Evolutionary conservation across 2,888 invertebrate species (phyloP), one percentile per base, ranked within the genome.

Genomic region (Callyntrura sp.): DNA sequence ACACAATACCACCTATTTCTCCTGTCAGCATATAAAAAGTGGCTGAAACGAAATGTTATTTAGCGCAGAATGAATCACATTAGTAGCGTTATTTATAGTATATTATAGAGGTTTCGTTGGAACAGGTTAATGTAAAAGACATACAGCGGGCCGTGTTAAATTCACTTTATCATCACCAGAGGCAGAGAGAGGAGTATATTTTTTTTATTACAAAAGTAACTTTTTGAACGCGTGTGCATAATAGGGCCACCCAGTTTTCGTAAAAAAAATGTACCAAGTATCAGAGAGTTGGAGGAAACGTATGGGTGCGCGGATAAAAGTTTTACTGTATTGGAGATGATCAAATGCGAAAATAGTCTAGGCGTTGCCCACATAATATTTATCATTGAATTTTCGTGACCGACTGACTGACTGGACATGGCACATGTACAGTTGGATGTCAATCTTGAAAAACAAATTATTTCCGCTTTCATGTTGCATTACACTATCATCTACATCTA

Each of bases 361-460:
- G 86, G 86, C 86, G 86, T 86, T 86, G 86, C 78, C 86, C 86
- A 23, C 76, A 48, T 86, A 48, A 65, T 86, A 86, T 86, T 65
- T 76, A 76, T 76, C 73, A 76, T 76, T 76, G 48, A 45, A 76
- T 48, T 76, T 76, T 76, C 73, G 51, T 45, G 70, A 45, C 70
- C 17, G 70, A 45, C 45, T 76, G 48, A 76, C 11, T 23, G 73
- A 51, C 45, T 76, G 73, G 73, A 76, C 73, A 76, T 76, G 73
- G 48, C 73, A 76, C 23, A 51, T 48, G 73, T 76, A 76, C 51
- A 76, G 73, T 23, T 20, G 73, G 73, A 76, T 76, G 73, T 76
- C 73, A 76, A 76, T 76, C 73, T 76, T 76, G 73, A 76, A 76
- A 76, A 51, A 48, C 73, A 76, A 76, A 76, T 76, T 76, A 76